Evolutionary conservation across 2,888 invertebrate species (phyloP).

Genomic region (Hirtodrosophila cameraria): DNA sequence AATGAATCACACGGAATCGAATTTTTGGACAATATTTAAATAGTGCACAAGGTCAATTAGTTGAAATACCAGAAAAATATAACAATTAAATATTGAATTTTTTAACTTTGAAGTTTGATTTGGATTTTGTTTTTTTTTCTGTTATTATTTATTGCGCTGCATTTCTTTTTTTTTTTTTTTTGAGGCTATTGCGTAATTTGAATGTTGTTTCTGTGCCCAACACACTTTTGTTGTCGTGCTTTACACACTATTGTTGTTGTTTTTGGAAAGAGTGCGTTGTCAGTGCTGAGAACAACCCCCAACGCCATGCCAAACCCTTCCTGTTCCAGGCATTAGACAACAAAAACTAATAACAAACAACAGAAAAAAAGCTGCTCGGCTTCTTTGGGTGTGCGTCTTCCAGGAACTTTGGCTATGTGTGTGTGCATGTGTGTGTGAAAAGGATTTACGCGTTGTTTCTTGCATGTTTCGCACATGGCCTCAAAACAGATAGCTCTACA

Average conservation of each 20-base stretch:
- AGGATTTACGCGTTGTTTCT: constrained; percentile 70
- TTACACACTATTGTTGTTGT: constrained; percentile 10
- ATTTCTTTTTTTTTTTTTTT: constrained; percentile 9
- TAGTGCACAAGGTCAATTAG: constrained; percentile 78
- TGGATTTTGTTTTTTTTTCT: neutral
- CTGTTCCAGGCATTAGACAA: constrained; percentile 37
- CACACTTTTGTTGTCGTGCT: constrained; percentile 10
- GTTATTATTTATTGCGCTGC: constrained; percentile 23
- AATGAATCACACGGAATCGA: constrained; percentile 66
- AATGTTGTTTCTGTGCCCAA: constrained; percentile 2
- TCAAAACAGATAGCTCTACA: constrained; percentile 57
- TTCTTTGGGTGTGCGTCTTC: constrained; percentile 50
- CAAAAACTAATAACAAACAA: constrained; percentile 6
- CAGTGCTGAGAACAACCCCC: constrained; percentile 39
- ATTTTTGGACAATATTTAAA: constrained; percentile 56
- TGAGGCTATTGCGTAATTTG: constrained; percentile 54
- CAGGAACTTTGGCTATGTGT: constrained; percentile 31
- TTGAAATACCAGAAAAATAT: constrained; percentile 69
- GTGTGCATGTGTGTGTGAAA: constrained; percentile 57
- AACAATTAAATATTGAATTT: constrained; percentile 53
- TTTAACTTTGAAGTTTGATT: constrained; percentile 7
- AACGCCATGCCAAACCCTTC: constrained; percentile 37
- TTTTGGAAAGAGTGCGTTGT: constrained; percentile 45
- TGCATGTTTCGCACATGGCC: constrained; percentile 61
- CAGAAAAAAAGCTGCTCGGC: constrained; percentile 44